Base-by-base conservation (phyloP, 1,140 invertebrate genomes). In the Argopecten irradians region DNA sequence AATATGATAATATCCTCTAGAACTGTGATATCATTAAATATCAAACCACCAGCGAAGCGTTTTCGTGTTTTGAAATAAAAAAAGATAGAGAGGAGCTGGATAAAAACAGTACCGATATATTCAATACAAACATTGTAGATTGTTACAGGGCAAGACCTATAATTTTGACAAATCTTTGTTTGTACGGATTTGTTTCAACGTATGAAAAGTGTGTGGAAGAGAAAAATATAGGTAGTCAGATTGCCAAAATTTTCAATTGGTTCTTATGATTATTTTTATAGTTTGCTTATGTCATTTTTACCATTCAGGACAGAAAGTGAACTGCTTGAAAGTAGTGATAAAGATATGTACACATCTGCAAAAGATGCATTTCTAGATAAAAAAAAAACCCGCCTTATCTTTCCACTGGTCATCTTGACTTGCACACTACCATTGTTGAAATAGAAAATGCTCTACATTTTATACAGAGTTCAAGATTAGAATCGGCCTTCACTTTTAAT, bases 221-320 rank as follows among this genome's bases (percentile, higher is more conserved):
- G 83, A 36, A 33, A 46, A 71, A 22, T 14, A 41, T 16, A 32
- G 83, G 1, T 91, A 28, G 83, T 92, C 9, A 86, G 88, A 41
- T 89, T 85, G 55, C 87, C 90, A 16, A 89, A 86, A 33, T 89
- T 90, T 86, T 43, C 90, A 14, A 28, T 87, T 83, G 83, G 46
- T 46, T 84, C 84, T 33, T 89, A 92, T 22, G 90, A 92, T 84
- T 90, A 91, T 84, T 92, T 85, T 89, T 92, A 91, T 87, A 84
- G 83, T 33, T 83, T 92, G 32, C n/a, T 92, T 16, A n/a, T 92
- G 28, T 55, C 91, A 8, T 83, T 91, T 33, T 89, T 83, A 13
- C 91, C 91, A 14, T 88, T 91, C 86, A 39, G 83, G 36, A 32
- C 55, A 32, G 87, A 90, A 85, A 39, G 34, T 84, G 87, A 86